A percentile compares a stretch with the other conserved stretches of the same genome.
phyloP scores from a whole-genome alignment of 2,797 vertebrate species.

The Agapornis canus region DNA sequence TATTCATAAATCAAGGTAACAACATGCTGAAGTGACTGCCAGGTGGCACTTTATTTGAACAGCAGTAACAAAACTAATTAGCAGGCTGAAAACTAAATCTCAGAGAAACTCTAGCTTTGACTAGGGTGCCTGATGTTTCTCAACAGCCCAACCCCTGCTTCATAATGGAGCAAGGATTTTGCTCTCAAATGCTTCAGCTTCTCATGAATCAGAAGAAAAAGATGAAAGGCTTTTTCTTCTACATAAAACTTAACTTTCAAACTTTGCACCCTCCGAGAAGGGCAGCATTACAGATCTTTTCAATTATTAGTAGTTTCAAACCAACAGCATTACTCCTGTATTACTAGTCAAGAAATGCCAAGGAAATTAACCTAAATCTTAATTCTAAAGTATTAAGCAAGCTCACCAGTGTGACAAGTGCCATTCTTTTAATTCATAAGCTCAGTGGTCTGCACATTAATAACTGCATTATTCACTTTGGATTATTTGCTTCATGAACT shows the following conservation, averaged over 20 bases:
- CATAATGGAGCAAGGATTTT: background rate
- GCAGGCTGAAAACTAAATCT: background rate
- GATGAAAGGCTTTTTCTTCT: background rate
- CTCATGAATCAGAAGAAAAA: background rate
- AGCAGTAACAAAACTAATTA: background rate
- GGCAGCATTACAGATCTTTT: background rate
- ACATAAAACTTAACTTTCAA: background rate
- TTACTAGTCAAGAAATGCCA: background rate
- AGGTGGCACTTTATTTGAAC: background rate
- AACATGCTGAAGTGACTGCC: background rate
- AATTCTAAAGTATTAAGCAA: background rate
- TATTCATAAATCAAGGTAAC: background rate
- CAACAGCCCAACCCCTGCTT: background rate
- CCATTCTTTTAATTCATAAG: background rate
- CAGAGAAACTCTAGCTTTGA: background rate
- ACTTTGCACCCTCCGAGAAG: background rate
- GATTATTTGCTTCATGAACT: background rate
- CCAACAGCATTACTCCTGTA: background rate
- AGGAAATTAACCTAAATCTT: background rate
- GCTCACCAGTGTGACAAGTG: background rate
- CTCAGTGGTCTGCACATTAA: background rate
- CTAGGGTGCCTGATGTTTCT: background rate
- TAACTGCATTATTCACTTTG: background rate
- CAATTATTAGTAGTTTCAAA: background rate
- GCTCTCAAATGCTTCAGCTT: background rate